phyloP scores from a whole-genome alignment of 2,797 vertebrate species.

The Platalea minor region DNA sequence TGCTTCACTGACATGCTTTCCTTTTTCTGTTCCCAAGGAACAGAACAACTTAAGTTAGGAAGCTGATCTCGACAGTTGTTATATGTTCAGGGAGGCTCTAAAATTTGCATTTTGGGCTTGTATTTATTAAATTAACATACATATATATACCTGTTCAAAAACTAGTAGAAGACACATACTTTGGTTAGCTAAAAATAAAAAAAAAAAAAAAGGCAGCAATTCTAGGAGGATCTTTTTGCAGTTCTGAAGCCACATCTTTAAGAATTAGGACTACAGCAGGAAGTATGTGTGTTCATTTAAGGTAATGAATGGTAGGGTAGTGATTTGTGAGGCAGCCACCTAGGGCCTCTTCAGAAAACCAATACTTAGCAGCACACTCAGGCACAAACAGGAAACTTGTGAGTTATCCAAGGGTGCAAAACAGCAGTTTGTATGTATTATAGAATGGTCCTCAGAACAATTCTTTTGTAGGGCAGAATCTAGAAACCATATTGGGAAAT shows the following conservation, averaged over 20 bases:
- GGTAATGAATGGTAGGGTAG: not conserved
- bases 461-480: not conserved
- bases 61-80: not conserved
- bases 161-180: not conserved
- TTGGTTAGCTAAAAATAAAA: not conserved
- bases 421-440: not conserved
- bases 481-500: not conserved
- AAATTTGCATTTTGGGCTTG: not conserved
- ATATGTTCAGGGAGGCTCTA: fast-evolving
- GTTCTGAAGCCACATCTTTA: not conserved
- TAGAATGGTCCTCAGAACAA: not conserved
- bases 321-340: not conserved
- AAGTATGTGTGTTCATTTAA: not conserved
- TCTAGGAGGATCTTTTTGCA: not conserved
- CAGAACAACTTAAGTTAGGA: not conserved
- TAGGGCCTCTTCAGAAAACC: not conserved
- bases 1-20: not conserved
- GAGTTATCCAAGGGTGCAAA: not conserved
- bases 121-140: not conserved
- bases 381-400: not conserved
- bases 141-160: not conserved
- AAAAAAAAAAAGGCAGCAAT: not conserved
- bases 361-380: not conserved
- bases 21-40: not conserved
- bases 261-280: not conserved